Conservation (phyloP, 2,113 vertebrate genomes). For the Istiophorus platypterus region DNA sequence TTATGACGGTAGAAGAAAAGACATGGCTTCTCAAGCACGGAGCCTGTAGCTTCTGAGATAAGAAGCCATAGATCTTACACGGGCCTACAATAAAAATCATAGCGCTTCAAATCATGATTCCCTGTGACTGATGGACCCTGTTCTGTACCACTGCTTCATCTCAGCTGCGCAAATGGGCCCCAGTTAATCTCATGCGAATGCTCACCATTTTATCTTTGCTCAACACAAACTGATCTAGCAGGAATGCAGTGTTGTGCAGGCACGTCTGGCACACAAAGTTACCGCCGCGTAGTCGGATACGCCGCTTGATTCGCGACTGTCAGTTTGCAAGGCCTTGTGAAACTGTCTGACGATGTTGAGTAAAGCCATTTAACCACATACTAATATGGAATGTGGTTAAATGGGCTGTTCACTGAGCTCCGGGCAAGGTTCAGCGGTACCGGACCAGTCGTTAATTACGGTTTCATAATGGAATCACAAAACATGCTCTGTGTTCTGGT, state of each 20-base stretch:
- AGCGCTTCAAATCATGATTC: conserved; percentile 20
- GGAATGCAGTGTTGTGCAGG: conserved; percentile 26
- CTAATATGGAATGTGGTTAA: conserved; percentile 17
- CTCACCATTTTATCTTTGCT: conserved; percentile 33
- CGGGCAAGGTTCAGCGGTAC: conserved; percentile 7
- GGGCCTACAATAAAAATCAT: background rate
- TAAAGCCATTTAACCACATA: conserved; percentile 11
- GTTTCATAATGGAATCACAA: conserved; percentile 27
- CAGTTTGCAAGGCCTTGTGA: conserved; percentile 22
- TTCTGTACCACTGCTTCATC: background rate
- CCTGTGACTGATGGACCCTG: conserved; percentile 9
- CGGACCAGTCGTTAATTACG: background rate
- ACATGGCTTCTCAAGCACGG: background rate
- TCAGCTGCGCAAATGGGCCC: background rate
- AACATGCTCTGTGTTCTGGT: background rate
- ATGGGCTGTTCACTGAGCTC: conserved; percentile 10
- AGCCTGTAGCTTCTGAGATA: conserved; percentile 2
- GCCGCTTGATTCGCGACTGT: background rate
- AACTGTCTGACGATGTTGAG: conserved; percentile 8
- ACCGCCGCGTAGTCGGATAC: background rate
- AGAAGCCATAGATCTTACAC: conserved; percentile 11
- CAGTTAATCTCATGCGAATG: conserved; percentile 22
- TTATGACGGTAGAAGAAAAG: background rate
- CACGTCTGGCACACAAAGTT: background rate
- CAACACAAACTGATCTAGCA: conserved; percentile 28